Percentiles rank a stretch among this genome's conserved stretches.
phyloP scores from a whole-genome alignment of 2,113 vertebrate species.

The Penelope pileata region DNA sequence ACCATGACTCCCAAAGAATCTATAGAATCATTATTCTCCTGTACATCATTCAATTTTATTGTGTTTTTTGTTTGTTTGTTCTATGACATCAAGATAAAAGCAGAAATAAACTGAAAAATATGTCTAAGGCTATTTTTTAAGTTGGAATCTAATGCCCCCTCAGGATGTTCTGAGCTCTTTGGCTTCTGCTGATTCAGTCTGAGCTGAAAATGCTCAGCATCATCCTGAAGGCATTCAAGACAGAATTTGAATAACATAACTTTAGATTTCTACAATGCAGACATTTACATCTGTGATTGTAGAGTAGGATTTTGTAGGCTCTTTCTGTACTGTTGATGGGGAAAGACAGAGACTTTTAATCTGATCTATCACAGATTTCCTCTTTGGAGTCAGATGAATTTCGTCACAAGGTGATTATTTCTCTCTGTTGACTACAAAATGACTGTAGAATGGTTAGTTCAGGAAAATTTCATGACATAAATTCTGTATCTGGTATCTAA shows the following conservation, averaged over 20 bases:
- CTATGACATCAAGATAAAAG: not conserved
- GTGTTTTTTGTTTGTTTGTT: not conserved
- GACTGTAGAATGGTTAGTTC: not conserved
- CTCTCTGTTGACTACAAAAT: not conserved
- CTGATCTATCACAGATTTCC: not conserved
- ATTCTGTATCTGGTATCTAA: not conserved
- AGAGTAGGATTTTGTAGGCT: not conserved
- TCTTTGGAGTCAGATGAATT: not conserved
- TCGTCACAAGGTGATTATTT: not conserved
- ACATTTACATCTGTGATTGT: not conserved
- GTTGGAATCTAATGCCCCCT: fast-evolving
- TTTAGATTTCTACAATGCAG: not conserved
- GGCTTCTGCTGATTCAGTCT: not conserved
- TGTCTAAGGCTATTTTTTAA: not conserved
- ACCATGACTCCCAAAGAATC: not conserved
- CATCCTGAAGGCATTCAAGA: not conserved
- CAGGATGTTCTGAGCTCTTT: not conserved
- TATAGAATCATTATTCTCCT: not conserved
- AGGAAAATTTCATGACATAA: not conserved
- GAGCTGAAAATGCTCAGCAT: not conserved
- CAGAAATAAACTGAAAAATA: not conserved
- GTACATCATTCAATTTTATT: not conserved
- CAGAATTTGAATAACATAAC: not conserved
- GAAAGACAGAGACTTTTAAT: not conserved
- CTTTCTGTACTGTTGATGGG: not conserved